Conservation (phyloP, 2,113 vertebrate genomes). For the Pteruthius melanotis region DNA sequence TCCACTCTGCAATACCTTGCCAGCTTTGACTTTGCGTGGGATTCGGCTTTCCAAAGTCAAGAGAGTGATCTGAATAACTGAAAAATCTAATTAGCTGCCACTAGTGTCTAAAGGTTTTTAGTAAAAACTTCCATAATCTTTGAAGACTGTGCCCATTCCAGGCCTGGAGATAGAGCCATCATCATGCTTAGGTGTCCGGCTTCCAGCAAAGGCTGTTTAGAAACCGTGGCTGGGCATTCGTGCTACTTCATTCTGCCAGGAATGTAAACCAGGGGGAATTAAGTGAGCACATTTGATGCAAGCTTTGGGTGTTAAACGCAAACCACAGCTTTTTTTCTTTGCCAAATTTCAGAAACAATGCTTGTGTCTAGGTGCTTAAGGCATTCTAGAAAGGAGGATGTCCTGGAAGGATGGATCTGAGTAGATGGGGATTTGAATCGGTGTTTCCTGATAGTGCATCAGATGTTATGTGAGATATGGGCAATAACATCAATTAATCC, state of each 20-base stretch:
- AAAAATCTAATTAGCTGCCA: background rate
- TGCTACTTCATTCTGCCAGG: background rate
- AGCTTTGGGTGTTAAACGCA: background rate
- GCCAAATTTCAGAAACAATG: background rate
- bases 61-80: background rate
- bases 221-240: background rate
- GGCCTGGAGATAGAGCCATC: background rate
- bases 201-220: background rate
- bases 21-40: background rate
- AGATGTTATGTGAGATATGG: background rate
- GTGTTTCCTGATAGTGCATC: background rate
- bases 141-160: background rate
- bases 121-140: background rate
- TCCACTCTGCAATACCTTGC: background rate
- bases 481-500: background rate
- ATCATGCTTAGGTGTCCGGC: background rate
- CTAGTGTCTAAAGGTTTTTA: background rate
- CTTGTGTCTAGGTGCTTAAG: background rate
- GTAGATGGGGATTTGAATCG: background rate
- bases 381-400: background rate
- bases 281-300: background rate
- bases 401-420: background rate
- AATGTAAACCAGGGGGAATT: background rate
- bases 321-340: background rate
- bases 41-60: background rate